Percentiles rank a stretch among this genome's conserved stretches.
Evolutionary conservation across 2,797 vertebrate genomes (phyloP).

Genomic region (Phylloscopus collybita): DNA sequence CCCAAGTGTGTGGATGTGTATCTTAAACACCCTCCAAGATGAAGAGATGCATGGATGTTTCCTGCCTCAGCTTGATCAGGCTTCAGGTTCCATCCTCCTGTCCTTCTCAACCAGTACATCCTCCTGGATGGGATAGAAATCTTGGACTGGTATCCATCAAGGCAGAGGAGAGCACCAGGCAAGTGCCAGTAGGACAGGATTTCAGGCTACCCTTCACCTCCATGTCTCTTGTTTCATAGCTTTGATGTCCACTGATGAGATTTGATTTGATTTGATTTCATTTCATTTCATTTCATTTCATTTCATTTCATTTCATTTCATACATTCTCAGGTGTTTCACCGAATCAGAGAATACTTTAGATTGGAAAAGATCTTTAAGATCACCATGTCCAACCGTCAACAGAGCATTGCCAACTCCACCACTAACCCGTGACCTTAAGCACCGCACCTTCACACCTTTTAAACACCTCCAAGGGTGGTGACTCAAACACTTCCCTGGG

Average conservation of each 20-base stretch:
- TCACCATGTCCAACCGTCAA: rapidly evolving
- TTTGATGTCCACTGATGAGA: background rate
- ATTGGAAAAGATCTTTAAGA: background rate
- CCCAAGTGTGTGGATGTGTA: background rate
- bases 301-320: background rate
- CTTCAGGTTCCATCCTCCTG: background rate
- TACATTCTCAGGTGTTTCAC: background rate
- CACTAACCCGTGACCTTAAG: background rate
- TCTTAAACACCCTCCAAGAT: background rate
- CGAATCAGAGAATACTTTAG: background rate
- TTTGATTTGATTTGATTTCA: background rate
- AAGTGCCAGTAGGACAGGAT: background rate
- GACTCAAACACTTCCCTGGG: background rate
- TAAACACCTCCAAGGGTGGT: background rate
- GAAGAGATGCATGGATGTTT: background rate
- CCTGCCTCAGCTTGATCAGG: background rate
- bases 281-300: background rate
- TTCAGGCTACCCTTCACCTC: background rate
- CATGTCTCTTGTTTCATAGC: background rate
- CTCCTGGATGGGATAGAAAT: background rate
- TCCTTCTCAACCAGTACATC: background rate
- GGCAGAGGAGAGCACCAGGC: background rate
- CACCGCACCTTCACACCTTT: background rate
- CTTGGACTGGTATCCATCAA: background rate
- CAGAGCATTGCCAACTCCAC: background rate